These are phyloP conservation scores for Aplysia californica DNA, from an alignment of 1,140 invertebrate genomes.

Conservation along the genomic window DNA sequence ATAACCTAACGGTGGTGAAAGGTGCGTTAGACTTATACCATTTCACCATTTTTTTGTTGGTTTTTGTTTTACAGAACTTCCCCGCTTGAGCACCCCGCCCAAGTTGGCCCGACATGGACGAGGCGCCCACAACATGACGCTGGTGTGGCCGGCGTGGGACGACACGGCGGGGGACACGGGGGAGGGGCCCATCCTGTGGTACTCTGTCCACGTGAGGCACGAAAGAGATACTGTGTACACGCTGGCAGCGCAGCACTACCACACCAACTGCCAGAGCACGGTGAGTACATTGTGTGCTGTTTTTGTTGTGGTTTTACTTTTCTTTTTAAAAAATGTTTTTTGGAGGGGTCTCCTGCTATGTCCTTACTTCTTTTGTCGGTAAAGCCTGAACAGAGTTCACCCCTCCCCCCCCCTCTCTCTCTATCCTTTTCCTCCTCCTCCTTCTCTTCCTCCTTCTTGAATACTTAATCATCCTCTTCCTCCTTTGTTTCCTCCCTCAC, in stretches of 20 bases:
- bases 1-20: too few relatives aligned
- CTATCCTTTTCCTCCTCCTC: too few relatives aligned
- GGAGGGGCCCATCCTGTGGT: conserved; percentile 52
- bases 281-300: background rate
- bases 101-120: conserved; percentile 37
- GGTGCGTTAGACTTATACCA: too few relatives aligned
- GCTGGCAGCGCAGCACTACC: conserved; percentile 41
- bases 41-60: too few relatives aligned
- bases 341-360: too few relatives aligned
- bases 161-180: conserved; percentile 50
- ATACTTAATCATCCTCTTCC: too few relatives aligned
- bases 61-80: conserved; percentile 44
- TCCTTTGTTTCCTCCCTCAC: too few relatives aligned
- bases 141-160: conserved; percentile 56
- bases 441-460: too few relatives aligned
- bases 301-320: background rate
- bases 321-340: too few relatives aligned
- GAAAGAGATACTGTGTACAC: conserved; percentile 32
- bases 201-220: conserved; percentile 47
- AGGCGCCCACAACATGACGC: conserved; percentile 39
- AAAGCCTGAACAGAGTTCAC: too few relatives aligned
- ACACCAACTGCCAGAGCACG: conserved; percentile 48
- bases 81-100: conserved; percentile 47
- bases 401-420: too few relatives aligned
- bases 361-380: too few relatives aligned